Percentiles rank a stretch among this genome's conserved stretches.
phyloP scores from a whole-genome alignment of 2,797 vertebrate species.

The Cuculus canorus region DNA sequence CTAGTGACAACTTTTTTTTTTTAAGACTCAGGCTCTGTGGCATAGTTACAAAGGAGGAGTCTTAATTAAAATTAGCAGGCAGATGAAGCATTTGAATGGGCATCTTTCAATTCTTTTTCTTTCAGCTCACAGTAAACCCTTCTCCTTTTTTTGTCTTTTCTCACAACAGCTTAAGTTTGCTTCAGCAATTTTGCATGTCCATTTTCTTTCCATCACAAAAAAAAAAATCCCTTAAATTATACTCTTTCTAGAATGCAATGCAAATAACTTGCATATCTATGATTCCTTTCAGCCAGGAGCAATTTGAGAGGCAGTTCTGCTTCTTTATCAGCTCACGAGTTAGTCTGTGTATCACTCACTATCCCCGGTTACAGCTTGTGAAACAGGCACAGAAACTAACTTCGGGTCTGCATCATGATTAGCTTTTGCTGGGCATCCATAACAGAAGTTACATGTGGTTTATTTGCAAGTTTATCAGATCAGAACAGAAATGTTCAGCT shows the following conservation, averaged over 20 bases:
- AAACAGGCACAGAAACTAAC: slow-evolving; percentile 8
- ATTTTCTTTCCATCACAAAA: slow-evolving; percentile 29
- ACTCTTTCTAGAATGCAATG: neutral
- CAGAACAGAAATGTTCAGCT: slow-evolving; percentile 40
- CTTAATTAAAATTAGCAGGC: slow-evolving; percentile 69
- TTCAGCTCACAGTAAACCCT: slow-evolving; percentile 36
- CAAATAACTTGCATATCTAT: slow-evolving; percentile 37
- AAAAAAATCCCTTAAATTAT: neutral
- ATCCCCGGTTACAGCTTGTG: neutral
- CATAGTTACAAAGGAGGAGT: slow-evolving; percentile 53
- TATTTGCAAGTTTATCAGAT: slow-evolving; percentile 54
- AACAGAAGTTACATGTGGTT: slow-evolving; percentile 19
- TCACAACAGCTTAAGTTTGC: slow-evolving; percentile 43
- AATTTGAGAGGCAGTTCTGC: slow-evolving; percentile 25
- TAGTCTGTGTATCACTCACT: neutral
- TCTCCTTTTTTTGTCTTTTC: slow-evolving; percentile 31
- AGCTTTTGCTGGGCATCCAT: neutral
- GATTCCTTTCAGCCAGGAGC: slow-evolving; percentile 14
- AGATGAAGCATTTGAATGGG: slow-evolving; percentile 60
- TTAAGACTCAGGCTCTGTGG: slow-evolving; percentile 20
- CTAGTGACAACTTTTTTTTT: slow-evolving; percentile 49
- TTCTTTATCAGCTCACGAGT: neutral
- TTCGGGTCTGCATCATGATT: neutral
- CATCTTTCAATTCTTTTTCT: slow-evolving; percentile 60
- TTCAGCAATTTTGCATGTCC: slow-evolving; percentile 24